Conservation (phyloP, 2,888 invertebrate genomes). For the Lithophane socia region DNA sequence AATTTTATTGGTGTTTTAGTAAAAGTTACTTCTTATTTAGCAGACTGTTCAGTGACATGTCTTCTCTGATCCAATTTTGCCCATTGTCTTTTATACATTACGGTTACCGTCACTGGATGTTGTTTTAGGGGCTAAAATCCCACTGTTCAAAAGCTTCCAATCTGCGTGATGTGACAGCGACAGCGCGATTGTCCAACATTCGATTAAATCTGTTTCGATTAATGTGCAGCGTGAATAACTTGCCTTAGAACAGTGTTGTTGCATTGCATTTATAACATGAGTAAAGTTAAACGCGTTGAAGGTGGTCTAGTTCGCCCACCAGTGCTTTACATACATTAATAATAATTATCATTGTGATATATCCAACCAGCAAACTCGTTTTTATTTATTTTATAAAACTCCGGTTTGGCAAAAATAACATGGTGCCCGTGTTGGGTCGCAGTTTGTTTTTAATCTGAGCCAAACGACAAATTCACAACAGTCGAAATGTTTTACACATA, state of each 20-base stretch:
- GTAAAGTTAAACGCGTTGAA: conserved; percentile 6
- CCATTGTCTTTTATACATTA: conserved; percentile 58
- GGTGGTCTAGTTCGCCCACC: conserved; percentile 1
- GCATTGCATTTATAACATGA: not conserved
- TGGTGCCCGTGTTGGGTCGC: not conserved
- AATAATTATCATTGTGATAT: not conserved
- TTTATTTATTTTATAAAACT: conserved; percentile 13
- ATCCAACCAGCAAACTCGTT: not conserved
- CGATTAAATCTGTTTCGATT: conserved; percentile 32
- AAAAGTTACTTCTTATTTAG: not conserved
- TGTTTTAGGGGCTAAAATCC: conserved; percentile 66
- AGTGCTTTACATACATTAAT: not conserved
- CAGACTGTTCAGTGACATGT: too few relatives aligned
- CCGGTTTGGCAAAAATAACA: conserved; percentile 13
- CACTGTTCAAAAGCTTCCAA: conserved; percentile 36
- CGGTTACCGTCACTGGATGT: conserved; percentile 44
- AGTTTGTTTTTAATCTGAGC: conserved; percentile 36
- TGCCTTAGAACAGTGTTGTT: not conserved
- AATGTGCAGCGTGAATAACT: conserved; percentile 10
- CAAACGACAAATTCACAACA: conserved; percentile 9
- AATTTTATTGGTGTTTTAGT: not conserved
- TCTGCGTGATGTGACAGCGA: conserved; percentile 33
- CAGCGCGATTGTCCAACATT: conserved; percentile 31
- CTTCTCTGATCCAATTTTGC: not conserved
- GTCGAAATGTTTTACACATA: conserved; percentile 18